A percentile compares a stretch with the other conserved stretches of the same genome.
Conservation (phyloP, 1,140 invertebrate genomes). For the Zelostemma sp. region DNA sequence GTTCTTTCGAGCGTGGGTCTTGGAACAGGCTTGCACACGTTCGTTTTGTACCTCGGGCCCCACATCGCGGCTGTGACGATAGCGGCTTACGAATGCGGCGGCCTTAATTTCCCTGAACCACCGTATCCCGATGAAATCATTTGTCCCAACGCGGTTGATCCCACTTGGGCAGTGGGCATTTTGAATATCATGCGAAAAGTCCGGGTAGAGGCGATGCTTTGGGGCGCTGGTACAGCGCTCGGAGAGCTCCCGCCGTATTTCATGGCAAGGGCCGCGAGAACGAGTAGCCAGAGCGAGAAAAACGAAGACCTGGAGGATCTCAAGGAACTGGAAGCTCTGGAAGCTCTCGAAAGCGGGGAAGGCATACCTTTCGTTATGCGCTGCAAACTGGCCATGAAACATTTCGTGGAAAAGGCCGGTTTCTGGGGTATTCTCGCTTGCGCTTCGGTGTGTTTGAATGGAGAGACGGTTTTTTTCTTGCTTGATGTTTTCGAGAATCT, state of each 20-base stretch:
- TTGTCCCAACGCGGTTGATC: constrained; percentile 78
- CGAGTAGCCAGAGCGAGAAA: constrained; percentile 73
- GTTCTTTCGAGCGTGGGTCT: constrained; percentile 97
- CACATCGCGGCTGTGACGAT: constrained; percentile 95
- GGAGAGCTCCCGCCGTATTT: constrained; percentile 98
- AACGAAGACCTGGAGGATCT: constrained; percentile 77
- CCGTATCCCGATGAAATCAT: constrained; percentile 92
- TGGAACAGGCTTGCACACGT: constrained; percentile 98
- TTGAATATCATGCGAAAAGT: constrained; percentile 97
- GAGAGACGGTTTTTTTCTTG: constrained; percentile 3
- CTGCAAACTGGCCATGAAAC: constrained; percentile 89
- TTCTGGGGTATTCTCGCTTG: constrained; percentile 98
- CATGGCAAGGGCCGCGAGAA: constrained; percentile 93
- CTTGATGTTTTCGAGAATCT: not conserved
- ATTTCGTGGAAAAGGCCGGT: constrained; percentile 93
- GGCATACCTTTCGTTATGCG: constrained; percentile 79
- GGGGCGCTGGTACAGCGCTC: constrained; percentile 97
- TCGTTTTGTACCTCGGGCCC: constrained; percentile 95
- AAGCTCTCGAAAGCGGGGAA: constrained; percentile 74
- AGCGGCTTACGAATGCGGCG: constrained; percentile 97
- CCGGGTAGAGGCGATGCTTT: constrained; percentile 96
- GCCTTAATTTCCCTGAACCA: constrained; percentile 93
- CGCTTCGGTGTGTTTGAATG: constrained; percentile 82
- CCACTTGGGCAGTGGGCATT: constrained; percentile 74
- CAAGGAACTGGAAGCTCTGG: constrained; percentile 81